A percentile compares a stretch with the other conserved stretches of the same genome.
Conservation (phyloP, 53 echinoderm and acorn worm species). For the Temnopleurus reevesii region DNA sequence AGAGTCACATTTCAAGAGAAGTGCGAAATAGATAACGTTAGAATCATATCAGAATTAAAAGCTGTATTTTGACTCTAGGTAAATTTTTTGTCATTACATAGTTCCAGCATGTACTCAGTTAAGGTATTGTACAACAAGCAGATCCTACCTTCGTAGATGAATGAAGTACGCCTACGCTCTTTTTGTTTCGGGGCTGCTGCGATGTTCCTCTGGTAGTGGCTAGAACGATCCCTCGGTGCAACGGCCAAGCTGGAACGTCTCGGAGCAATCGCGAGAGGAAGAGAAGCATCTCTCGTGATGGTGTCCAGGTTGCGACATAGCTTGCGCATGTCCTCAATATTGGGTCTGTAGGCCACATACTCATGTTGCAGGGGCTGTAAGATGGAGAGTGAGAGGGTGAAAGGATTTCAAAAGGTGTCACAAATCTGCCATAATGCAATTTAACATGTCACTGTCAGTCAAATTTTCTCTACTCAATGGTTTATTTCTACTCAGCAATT, state of each 20-base stretch:
- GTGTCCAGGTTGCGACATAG: conserved; percentile 83
- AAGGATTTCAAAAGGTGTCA: no score
- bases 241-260: conserved; percentile 82
- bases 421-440: no score
- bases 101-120: no score
- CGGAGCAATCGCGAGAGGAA: conserved; percentile 70
- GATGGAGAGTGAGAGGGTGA: neutral
- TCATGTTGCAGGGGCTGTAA: conserved; percentile 92
- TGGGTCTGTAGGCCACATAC: conserved; percentile 78
- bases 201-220: conserved; percentile 24
- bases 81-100: no score
- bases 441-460: no score
- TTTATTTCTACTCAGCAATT: no score
- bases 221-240: conserved; percentile 70
- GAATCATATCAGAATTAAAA: no score
- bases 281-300: conserved; percentile 69
- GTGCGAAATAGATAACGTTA: no score
- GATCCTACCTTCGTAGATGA: conserved; percentile 78
- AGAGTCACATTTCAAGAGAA: no score
- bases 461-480: no score
- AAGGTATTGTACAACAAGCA: no score
- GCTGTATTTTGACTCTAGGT: no score
- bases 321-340: conserved; percentile 88
- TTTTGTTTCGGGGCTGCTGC: conserved; percentile 41
- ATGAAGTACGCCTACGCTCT: conserved; percentile 54